These are phyloP conservation scores for Ophthalmolycus amberensis DNA, from an alignment of 2,113 vertebrate genomes.

Conservation along the genomic window DNA sequence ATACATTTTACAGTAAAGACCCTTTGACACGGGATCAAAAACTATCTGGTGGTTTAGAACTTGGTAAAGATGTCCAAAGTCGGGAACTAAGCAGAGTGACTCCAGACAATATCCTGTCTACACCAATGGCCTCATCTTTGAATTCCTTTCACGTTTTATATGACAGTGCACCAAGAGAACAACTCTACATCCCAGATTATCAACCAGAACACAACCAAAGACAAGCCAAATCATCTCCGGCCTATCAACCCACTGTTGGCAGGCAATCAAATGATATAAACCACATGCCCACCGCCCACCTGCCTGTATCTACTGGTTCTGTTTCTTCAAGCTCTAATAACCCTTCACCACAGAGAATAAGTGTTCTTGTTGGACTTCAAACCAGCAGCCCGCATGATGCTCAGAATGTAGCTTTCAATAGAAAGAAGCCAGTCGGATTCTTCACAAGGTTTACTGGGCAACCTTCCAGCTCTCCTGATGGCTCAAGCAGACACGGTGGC, in stretches of 20 bases:
- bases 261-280: slow-evolving; percentile 12
- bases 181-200: background rate
- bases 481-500: background rate
- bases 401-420: background rate
- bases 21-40: background rate
- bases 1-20: background rate
- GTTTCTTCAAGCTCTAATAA: slow-evolving; percentile 12
- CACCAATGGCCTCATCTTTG: slow-evolving; percentile 11
- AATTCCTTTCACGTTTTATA: slow-evolving; percentile 6
- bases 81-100: background rate
- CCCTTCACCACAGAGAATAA: background rate
- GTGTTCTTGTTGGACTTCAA: background rate
- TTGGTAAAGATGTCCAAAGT: background rate
- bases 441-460: background rate
- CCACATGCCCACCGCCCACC: background rate
- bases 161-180: slow-evolving; percentile 12
- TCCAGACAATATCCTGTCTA: background rate
- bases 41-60: slow-evolving; percentile 14
- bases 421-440: slow-evolving; percentile 6
- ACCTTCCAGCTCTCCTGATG: background rate
- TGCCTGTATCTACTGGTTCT: background rate
- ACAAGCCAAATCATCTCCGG: background rate
- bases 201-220: background rate
- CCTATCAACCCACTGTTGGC: background rate
- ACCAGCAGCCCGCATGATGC: slow-evolving; percentile 12